Evolutionary conservation across 2,797 vertebrate genomes (phyloP).

Genomic region (Enteromius paludinosus): DNA sequence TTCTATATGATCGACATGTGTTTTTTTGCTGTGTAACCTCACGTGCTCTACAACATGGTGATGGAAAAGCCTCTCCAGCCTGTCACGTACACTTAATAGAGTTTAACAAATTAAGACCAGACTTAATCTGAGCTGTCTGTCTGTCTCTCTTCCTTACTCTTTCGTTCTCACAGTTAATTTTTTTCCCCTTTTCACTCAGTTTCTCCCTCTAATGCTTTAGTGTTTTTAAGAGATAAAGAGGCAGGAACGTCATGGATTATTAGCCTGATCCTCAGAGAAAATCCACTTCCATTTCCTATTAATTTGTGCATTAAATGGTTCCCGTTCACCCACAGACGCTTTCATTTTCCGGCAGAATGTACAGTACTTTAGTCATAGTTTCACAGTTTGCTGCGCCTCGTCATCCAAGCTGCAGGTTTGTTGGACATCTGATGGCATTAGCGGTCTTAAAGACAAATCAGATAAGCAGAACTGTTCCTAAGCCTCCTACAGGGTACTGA

Average conservation of each 20-base stretch:
- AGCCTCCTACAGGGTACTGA: slow-evolving; percentile 20
- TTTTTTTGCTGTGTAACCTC: background rate
- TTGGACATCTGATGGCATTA: slow-evolving; percentile 53
- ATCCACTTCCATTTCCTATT: slow-evolving; percentile 58
- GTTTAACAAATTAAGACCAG: slow-evolving; percentile 34
- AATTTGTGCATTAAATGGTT: slow-evolving; percentile 11
- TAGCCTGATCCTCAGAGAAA: slow-evolving; percentile 64
- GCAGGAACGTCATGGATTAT: slow-evolving; percentile 65
- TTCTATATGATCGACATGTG: background rate
- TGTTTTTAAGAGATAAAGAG: slow-evolving; percentile 63
- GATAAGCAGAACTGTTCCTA: slow-evolving; percentile 37
- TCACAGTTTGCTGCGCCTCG: slow-evolving; percentile 17
- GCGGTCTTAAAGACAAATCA: slow-evolving; percentile 34
- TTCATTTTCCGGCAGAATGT: background rate
- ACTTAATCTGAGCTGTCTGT: background rate
- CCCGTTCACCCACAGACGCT: background rate
- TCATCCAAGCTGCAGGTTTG: slow-evolving; percentile 13
- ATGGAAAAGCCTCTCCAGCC: background rate
- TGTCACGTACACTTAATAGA: slow-evolving; percentile 2
- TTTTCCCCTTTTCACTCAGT: slow-evolving; percentile 23
- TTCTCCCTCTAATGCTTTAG: slow-evolving; percentile 39
- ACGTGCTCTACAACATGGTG: background rate
- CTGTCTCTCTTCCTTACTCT: background rate
- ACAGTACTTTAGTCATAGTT: slow-evolving; percentile 9
- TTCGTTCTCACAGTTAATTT: background rate